Conservation (phyloP, 1,140 invertebrate species). For the Pogonomyrmex californicus region DNA sequence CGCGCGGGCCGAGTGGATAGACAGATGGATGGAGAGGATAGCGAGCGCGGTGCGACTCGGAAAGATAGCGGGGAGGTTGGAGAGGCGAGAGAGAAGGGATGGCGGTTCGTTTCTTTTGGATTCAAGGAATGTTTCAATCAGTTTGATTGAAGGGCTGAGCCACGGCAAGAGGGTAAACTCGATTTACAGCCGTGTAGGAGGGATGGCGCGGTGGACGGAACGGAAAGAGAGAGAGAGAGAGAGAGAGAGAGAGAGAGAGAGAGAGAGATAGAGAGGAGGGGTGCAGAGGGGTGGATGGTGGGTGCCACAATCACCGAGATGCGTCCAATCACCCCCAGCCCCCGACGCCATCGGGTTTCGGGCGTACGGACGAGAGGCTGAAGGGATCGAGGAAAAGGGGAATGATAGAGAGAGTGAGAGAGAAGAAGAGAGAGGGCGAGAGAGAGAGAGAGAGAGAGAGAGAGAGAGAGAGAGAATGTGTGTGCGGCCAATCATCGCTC, state of each 20-base stretch:
- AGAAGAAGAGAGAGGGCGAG: slow-evolving; percentile 30
- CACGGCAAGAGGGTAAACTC: slow-evolving; percentile 87
- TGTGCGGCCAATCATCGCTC: slow-evolving; percentile 85
- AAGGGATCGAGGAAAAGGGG: slow-evolving; percentile 75
- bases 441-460: not conserved
- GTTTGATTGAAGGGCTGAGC: slow-evolving; percentile 88
- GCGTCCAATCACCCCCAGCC: slow-evolving; percentile 89
- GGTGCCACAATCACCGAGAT: slow-evolving; percentile 90
- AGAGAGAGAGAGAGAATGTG: slow-evolving; percentile 36
- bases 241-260: not conserved
- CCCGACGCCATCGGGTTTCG: slow-evolving; percentile 87
- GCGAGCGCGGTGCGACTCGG: slow-evolving; percentile 60
- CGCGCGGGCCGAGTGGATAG: slow-evolving; percentile 43
- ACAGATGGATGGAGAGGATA: slow-evolving; percentile 68
- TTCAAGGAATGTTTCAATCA: slow-evolving; percentile 88
- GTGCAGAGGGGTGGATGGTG: slow-evolving; percentile 78
- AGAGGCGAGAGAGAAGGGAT: slow-evolving; percentile 59
- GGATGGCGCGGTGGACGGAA: slow-evolving; percentile 65
- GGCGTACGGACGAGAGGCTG: slow-evolving; percentile 81
- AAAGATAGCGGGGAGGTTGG: slow-evolving; percentile 54
- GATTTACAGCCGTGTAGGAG: slow-evolving; percentile 85
- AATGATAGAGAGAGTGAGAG: slow-evolving; percentile 61
- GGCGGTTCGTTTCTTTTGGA: slow-evolving; percentile 87
- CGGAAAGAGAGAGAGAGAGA: slow-evolving; percentile 20
- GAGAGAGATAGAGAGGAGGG: slow-evolving; percentile 54